These are phyloP conservation scores for Cydia pomonella DNA, from an alignment of 1,140 invertebrate species.

Conservation along the genomic window DNA sequence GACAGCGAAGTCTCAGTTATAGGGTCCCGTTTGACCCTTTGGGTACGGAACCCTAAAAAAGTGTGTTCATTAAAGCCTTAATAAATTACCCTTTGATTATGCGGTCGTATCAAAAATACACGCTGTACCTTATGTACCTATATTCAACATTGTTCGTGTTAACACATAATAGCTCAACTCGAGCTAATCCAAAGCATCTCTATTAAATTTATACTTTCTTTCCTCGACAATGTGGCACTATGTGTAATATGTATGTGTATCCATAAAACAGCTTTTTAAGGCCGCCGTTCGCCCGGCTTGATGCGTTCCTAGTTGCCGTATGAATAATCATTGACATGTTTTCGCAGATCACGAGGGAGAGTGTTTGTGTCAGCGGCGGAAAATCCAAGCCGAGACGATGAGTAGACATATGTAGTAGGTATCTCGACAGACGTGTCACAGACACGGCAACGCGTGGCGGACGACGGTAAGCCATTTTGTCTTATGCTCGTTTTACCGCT, in stretches of 20 bases:
- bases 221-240: background rate
- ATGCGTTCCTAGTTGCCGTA: slow-evolving; percentile 34
- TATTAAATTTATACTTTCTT: background rate
- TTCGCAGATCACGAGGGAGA: slow-evolving; percentile 27
- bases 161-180: too few species aligned
- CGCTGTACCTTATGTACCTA: too few species aligned
- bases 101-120: too few species aligned
- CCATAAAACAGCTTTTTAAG: slow-evolving; percentile 5
- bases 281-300: background rate
- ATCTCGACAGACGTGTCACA: slow-evolving; percentile 31
- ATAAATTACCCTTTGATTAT: too few species aligned
- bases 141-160: too few species aligned
- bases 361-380: slow-evolving; percentile 25
- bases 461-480: slow-evolving; percentile 54
- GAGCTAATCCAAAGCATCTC: background rate
- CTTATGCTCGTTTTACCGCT: slow-evolving; percentile 55
- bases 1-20: too few species aligned
- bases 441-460: slow-evolving; percentile 35
- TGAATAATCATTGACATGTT: slow-evolving; percentile 43
- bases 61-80: too few species aligned
- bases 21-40: too few species aligned
- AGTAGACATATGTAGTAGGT: slow-evolving; percentile 32
- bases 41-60: too few species aligned
- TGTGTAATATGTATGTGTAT: background rate
- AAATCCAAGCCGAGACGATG: slow-evolving; percentile 26